Conservation (phyloP, 2,797 vertebrate genomes). For the Cyprinella venusta region DNA sequence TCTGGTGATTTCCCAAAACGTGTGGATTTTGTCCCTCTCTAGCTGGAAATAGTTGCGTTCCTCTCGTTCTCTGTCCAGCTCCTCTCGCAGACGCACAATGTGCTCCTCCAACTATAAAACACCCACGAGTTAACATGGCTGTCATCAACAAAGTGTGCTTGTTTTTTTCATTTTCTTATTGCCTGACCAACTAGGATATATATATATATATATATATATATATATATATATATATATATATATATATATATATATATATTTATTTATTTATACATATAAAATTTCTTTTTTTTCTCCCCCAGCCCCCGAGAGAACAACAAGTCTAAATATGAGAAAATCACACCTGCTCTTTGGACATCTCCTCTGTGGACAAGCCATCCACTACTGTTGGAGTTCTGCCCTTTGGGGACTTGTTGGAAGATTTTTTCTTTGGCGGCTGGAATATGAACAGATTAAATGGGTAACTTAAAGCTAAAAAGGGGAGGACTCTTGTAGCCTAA, state of each 20-base stretch:
- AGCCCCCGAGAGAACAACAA: neutral
- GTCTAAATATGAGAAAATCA: neutral
- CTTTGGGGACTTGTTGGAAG: slow-evolving; percentile 64
- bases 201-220: too few relatives aligned
- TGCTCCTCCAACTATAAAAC: slow-evolving; percentile 82
- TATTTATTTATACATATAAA: too few relatives aligned
- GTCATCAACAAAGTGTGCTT: neutral
- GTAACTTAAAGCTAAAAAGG: too few relatives aligned
- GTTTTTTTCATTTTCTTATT: neutral
- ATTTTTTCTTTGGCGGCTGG: slow-evolving; percentile 82
- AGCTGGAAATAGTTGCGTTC: slow-evolving; percentile 90
- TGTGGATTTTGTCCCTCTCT: slow-evolving; percentile 86
- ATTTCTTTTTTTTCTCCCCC: too few relatives aligned
- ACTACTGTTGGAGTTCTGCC: slow-evolving; percentile 65
- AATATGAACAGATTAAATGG: slow-evolving; percentile 24
- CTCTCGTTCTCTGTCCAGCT: slow-evolving; percentile 87
- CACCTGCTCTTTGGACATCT: slow-evolving; percentile 86
- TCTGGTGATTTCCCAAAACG: slow-evolving; percentile 86
- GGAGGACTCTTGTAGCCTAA: neutral
- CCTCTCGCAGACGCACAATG: slow-evolving; percentile 79
- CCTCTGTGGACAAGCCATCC: slow-evolving; percentile 72
- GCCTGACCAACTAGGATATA: neutral
- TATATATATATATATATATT: too few relatives aligned
- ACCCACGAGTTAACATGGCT: neutral
- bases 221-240: too few relatives aligned